Percentiles rank a stretch among this genome's conserved stretches.
Conservation (phyloP, 2,797 vertebrate genomes). For the Gambusia yucatana region DNA sequence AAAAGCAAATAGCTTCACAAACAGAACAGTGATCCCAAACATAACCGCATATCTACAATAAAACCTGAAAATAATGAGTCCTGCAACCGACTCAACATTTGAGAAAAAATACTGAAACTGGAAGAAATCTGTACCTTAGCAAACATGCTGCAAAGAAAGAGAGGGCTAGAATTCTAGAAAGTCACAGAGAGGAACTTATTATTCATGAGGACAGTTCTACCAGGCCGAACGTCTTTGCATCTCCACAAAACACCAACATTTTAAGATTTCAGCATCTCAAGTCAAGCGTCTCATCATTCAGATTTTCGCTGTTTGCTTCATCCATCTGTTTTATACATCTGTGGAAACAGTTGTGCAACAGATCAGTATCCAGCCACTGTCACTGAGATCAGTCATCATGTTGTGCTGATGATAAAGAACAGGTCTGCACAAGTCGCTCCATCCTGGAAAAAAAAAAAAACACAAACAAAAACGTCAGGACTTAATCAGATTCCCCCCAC, state of each 20-base stretch:
- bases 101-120: neutral
- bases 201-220: neutral
- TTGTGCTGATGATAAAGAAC: neutral
- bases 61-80: neutral
- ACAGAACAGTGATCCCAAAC: neutral
- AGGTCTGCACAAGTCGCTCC: neutral
- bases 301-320: neutral
- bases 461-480: neutral
- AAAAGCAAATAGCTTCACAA: neutral
- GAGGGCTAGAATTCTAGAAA: neutral
- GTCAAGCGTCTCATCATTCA: neutral
- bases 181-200: neutral
- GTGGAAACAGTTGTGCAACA: neutral
- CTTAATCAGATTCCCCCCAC: neutral
- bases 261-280: neutral
- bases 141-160: neutral
- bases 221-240: neutral
- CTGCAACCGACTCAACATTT: neutral
- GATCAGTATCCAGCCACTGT: neutral
- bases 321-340: neutral
- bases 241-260: neutral
- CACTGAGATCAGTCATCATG: neutral
- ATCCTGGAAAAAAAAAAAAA: neutral
- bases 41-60: neutral
- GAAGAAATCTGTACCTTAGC: neutral